These are phyloP conservation scores for Pachyuromys duprasi DNA, from an alignment of 2,797 vertebrate species.

Conservation along the genomic window DNA sequence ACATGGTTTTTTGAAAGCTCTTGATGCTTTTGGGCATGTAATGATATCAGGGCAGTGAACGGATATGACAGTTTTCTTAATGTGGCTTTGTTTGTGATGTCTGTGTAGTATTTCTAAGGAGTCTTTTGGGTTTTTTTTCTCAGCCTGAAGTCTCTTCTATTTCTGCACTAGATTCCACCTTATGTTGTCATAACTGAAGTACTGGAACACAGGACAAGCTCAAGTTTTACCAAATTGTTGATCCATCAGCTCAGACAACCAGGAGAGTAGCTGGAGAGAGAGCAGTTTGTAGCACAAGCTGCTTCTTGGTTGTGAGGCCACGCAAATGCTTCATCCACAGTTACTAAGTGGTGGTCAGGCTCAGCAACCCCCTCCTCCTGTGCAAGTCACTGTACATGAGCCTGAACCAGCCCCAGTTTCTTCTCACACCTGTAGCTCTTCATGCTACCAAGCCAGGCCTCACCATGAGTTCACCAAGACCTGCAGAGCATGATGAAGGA, in stretches of 20 bases:
- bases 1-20: neutral
- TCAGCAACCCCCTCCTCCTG: neutral
- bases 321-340: neutral
- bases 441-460: neutral
- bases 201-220: neutral
- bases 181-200: neutral
- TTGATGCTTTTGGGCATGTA: neutral
- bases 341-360: neutral
- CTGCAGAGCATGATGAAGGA: neutral
- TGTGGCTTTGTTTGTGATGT: neutral
- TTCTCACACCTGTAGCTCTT: neutral
- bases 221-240: neutral
- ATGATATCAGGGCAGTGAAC: neutral
- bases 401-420: neutral
- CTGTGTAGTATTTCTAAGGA: neutral
- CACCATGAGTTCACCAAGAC: neutral
- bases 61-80: neutral
- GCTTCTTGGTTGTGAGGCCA: too few relatives aligned
- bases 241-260: neutral
- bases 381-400: neutral
- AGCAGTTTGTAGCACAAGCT: too few relatives aligned
- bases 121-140: neutral
- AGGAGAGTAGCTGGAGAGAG: neutral
- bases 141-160: neutral
- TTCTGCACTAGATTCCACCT: neutral